A percentile compares a stretch with the other conserved stretches of the same genome.
Conservation (phyloP, 2,888 invertebrate genomes). For the Hymenopus coronatus region DNA sequence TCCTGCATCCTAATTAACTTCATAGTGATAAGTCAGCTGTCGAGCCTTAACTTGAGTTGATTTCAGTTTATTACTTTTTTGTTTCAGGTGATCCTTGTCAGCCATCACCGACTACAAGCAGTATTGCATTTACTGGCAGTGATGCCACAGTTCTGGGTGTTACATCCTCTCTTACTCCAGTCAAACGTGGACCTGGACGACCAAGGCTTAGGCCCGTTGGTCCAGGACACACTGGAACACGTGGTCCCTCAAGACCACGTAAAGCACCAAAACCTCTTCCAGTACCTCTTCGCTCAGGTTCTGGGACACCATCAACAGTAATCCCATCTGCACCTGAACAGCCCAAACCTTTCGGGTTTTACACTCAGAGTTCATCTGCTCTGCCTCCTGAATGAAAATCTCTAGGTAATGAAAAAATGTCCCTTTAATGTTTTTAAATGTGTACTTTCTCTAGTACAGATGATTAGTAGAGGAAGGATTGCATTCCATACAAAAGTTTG, state of each 20-base stretch:
- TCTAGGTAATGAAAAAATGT: not conserved
- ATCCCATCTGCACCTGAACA: not conserved
- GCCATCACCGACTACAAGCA: not conserved
- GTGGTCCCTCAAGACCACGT: conserved; percentile 56
- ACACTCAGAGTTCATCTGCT: conserved; percentile 33
- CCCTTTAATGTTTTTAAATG: not conserved
- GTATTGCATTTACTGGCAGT: not conserved
- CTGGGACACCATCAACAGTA: conserved; percentile 6
- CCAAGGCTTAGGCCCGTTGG: conserved; percentile 65
- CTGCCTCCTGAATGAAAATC: conserved; percentile 24
- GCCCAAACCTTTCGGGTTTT: conserved; percentile 32
- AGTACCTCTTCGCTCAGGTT: conserved; percentile 28
- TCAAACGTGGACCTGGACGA: conserved; percentile 65
- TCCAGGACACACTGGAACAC: conserved; percentile 61
- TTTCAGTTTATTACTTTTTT: not conserved
- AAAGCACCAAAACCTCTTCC: conserved; percentile 40
- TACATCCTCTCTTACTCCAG: conserved; percentile 37
- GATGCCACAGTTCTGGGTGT: not conserved
- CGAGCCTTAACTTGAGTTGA: too few species aligned
- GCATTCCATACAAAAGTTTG: too few species aligned
- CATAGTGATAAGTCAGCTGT: too few species aligned
- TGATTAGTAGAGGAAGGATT: too few species aligned
- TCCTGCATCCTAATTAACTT: too few species aligned
- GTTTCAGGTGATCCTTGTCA: conserved; percentile 14
- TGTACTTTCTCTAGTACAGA: too few species aligned